These are phyloP conservation scores for Drosophila phalerata DNA, from an alignment of 2,888 invertebrate species.

Conservation along the genomic window DNA sequence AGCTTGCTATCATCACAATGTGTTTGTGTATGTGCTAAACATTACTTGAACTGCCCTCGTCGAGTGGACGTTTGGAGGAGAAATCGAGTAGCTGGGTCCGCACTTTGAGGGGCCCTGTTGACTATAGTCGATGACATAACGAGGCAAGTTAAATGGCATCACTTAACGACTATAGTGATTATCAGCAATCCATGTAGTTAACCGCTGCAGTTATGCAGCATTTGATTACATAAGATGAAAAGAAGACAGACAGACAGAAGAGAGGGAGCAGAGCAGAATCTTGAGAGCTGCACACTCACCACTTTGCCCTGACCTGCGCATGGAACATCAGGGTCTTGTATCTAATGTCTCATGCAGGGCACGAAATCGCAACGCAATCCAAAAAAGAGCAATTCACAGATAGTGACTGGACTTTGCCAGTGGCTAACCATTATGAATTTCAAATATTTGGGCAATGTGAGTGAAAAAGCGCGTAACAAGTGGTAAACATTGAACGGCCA, in stretches of 20 bases:
- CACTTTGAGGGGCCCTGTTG: constrained; percentile 31
- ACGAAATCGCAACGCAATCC: constrained; percentile 39
- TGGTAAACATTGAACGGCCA: constrained; percentile 38
- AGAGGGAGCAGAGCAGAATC: constrained; percentile 14
- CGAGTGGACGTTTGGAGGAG: constrained; percentile 17
- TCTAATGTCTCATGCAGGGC: constrained; percentile 50
- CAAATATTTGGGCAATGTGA: constrained; percentile 65
- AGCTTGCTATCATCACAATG: constrained; percentile 34
- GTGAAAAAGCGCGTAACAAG: constrained; percentile 57
- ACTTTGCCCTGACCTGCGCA: not conserved
- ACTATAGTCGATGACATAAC: constrained; percentile 45
- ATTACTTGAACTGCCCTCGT: constrained; percentile 50
- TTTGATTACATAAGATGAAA: constrained; percentile 32
- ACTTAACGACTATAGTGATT: constrained; percentile 37
- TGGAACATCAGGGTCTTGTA: constrained; percentile 5
- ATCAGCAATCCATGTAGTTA: constrained; percentile 29
- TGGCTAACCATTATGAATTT: constrained; percentile 65
- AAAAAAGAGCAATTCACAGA: constrained; percentile 43
- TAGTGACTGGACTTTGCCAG: constrained; percentile 31
- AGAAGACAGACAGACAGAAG: not conserved
- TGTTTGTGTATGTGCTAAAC: constrained; percentile 34
- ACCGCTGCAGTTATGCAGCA: constrained; percentile 3
- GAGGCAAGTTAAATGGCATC: constrained; percentile 41
- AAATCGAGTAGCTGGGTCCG: constrained; percentile 4
- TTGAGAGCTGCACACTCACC: constrained; percentile 23